Conservation (phyloP, 2,888 invertebrate species). For the Hypena proboscidalis region DNA sequence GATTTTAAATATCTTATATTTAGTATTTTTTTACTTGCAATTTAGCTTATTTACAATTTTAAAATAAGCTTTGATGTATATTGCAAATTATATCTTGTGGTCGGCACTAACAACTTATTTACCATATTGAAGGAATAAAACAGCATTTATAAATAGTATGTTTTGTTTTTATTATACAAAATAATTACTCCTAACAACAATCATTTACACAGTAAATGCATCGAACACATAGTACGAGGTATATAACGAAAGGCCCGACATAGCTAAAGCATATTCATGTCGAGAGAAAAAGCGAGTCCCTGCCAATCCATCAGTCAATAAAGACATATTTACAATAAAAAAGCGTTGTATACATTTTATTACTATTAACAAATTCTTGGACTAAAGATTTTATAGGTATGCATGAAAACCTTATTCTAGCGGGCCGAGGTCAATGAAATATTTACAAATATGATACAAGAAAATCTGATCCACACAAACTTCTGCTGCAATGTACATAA, state of each 20-base stretch:
- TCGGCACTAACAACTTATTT: conserved; percentile 25
- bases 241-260: conserved; percentile 1
- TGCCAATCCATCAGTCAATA: no score
- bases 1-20: conserved; percentile 2
- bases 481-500: no score
- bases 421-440: neutral
- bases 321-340: no score
- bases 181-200: conserved; percentile 19
- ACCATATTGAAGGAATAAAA: conserved; percentile 24
- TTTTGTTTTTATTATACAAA: conserved; percentile 33
- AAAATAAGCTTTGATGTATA: conserved; percentile 22
- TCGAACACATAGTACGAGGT: conserved; percentile 27
- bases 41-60: conserved; percentile 13
- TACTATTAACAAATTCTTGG: no score
- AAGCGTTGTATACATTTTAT: no score
- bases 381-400: no score
- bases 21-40: conserved; percentile 1
- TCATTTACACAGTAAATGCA: conserved; percentile 67
- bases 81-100: conserved; percentile 18
- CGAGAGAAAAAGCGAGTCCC: no score
- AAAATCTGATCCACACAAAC: no score
- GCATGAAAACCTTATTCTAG: no score
- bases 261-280: no score
- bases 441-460: conserved; percentile 3
- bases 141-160: conserved; percentile 28